phyloP scores from a whole-genome alignment of 30 jellyfish, hydroid and myxozoan species.

The Haliclystus octoradiatus region DNA sequence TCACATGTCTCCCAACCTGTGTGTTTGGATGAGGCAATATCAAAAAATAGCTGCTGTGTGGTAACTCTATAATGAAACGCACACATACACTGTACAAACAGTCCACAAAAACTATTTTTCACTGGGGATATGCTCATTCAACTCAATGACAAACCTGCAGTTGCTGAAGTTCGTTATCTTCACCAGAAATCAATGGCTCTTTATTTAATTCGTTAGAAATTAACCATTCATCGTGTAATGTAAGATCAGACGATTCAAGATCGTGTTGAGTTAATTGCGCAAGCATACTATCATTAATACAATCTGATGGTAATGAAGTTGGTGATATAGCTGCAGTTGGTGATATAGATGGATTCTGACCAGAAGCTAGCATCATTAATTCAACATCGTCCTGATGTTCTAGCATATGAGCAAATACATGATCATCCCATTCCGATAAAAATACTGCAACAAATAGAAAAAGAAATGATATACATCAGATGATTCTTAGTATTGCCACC shows the following conservation, averaged over 20 bases:
- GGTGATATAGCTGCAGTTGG: background rate
- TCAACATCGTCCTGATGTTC: slow-evolving; percentile 64
- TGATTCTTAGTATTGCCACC: no score
- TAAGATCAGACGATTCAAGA: slow-evolving; percentile 29
- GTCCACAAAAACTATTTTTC: no score
- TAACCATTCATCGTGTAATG: slow-evolving; percentile 38
- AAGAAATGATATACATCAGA: no score
- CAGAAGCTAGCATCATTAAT: slow-evolving; percentile 43
- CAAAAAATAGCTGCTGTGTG: no score
- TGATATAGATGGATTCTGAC: slow-evolving; percentile 16
- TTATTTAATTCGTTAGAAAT: slow-evolving; percentile 32
- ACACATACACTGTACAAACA: no score
- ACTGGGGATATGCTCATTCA: no score
- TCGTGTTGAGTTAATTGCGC: slow-evolving; percentile 79
- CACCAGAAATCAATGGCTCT: slow-evolving; percentile 42
- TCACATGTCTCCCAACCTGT: no score
- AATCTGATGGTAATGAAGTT: slow-evolving; percentile 11
- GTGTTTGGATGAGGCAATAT: no score
- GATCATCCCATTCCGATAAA: no score
- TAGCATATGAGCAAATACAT: slow-evolving; percentile 55
- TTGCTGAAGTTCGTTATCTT: slow-evolving; percentile 63
- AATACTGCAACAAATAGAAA: no score
- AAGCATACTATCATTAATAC: slow-evolving; percentile 49
- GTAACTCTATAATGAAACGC: no score
- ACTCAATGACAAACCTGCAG: no score